Evolutionary conservation across 2,888 invertebrate genomes (phyloP), one percentile per base, ranked within the genome.

Genomic region (Octonoba sinensis): DNA sequence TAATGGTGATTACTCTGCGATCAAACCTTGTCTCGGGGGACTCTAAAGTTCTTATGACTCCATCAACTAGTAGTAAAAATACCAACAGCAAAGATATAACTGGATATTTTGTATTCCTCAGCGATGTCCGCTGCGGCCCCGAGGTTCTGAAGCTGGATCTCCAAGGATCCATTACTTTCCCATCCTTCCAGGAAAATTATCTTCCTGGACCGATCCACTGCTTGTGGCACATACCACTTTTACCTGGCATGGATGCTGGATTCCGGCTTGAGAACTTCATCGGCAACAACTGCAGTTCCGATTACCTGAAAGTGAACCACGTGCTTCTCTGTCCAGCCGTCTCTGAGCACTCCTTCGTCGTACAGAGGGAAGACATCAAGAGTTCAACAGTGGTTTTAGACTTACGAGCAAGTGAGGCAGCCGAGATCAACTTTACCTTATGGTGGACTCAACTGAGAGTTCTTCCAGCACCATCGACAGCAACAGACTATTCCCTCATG

Each of bases 101-200:
- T 88, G 96, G 96, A 0, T 91, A 92, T 6, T 96, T 95, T 87
- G 95, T 95, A 87, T 96, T 96, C 87, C 94, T 95, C 0, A 96
- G 96, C 86, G 95, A 95, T 0, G 85, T 86, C 54, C 84, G 86
- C 27, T 87, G 87, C 65, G 87, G 87, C 0, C 86, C 86, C 13
- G 84, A 81, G 85, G 13, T 81, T 13, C 64, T 85, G 16, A 82
- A 81, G 13, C 57, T 85, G 13, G 85, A 84, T 56, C 65, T 85
- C 54, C 85, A 85, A 75, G 84, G 84, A 0, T 83, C 69, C 13
- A 56, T 84, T 13, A 59, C 73, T 1, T 85, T 84, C 16, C 85
- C 85, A 15, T 81, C 82, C 15, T 66, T 76, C 36, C 73, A 81
- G 27, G 83, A 74, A 15, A 74, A 47, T 56, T 65, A 47, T 36